A percentile compares a stretch with the other conserved stretches of the same genome.
Conservation (phyloP, 2,888 invertebrate genomes). For the Lasioglossum villosulum region DNA sequence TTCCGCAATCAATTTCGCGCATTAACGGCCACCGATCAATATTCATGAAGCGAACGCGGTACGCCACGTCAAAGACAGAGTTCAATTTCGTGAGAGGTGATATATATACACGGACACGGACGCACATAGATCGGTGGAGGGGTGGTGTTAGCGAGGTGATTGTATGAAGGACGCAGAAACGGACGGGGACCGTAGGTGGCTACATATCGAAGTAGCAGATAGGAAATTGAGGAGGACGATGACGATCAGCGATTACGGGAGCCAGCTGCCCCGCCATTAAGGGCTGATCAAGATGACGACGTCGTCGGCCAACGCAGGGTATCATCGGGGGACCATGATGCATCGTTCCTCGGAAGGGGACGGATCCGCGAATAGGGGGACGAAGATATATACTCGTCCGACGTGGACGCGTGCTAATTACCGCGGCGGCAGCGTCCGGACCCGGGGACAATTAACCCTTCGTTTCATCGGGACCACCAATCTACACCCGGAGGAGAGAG, state of each 20-base stretch:
- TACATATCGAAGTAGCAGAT: slow-evolving; percentile 70
- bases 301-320: not conserved
- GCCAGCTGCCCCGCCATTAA: slow-evolving; percentile 40
- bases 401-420: slow-evolving; percentile 51
- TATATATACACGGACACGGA: slow-evolving; percentile 47
- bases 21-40: slow-evolving; percentile 77
- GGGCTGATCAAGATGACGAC: slow-evolving; percentile 65
- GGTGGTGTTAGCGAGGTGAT: not conserved
- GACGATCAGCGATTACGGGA: slow-evolving; percentile 54
- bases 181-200: slow-evolving; percentile 16
- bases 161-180: not conserved
- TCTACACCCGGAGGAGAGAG: slow-evolving; percentile 20
- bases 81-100: slow-evolving; percentile 80
- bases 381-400: slow-evolving; percentile 53
- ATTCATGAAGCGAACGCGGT: slow-evolving; percentile 76
- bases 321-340: slow-evolving; percentile 45
- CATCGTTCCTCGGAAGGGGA: slow-evolving; percentile 46
- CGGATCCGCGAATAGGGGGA: slow-evolving; percentile 36
- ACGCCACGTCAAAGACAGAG: slow-evolving; percentile 79
- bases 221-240: slow-evolving; percentile 73
- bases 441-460: slow-evolving; percentile 57
- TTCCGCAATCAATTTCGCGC: slow-evolving; percentile 78
- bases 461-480: slow-evolving; percentile 54
- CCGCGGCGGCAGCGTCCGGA: slow-evolving; percentile 22
- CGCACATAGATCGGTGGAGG: not conserved